phyloP scores from a whole-genome alignment of 2,797 vertebrate genomes.

The Urosaurus nigricauda region DNA sequence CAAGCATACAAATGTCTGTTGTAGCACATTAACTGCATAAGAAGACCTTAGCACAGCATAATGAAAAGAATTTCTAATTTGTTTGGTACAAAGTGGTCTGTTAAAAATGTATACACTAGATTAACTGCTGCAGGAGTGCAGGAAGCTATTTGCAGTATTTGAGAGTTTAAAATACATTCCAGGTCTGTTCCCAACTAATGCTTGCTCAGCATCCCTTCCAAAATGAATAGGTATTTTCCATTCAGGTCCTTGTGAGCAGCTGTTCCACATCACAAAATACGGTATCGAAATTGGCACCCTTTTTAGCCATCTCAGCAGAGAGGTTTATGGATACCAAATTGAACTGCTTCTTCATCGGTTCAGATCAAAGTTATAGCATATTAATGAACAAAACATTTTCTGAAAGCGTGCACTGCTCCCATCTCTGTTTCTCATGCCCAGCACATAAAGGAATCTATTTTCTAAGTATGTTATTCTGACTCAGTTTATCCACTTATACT shows the following conservation, averaged over 20 bases:
- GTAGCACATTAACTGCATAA: neutral
- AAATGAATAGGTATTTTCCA: conserved; percentile 37
- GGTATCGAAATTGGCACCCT: conserved; percentile 12
- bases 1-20: conserved; percentile 1
- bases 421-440: conserved; percentile 26
- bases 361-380: conserved; percentile 18
- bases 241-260: conserved; percentile 9
- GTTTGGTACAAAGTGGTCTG: conserved; percentile 3
- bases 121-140: conserved; percentile 15
- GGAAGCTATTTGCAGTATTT: conserved; percentile 12
- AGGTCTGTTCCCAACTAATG: conserved; percentile 23
- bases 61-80: conserved; percentile 22
- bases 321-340: conserved; percentile 40
- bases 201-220: conserved; percentile 30
- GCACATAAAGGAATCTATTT: conserved; percentile 36
- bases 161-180: conserved; percentile 40
- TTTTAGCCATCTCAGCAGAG: conserved; percentile 40
- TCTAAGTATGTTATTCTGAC: conserved; percentile 49
- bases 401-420: conserved; percentile 29
- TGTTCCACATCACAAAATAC: conserved; percentile 39
- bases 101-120: conserved; percentile 16
- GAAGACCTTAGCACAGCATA: conserved; percentile 7
- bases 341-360: conserved; percentile 21
- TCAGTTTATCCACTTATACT: conserved; percentile 51
- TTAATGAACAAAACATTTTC: conserved; percentile 17